A percentile compares a stretch with the other conserved stretches of the same genome.
These are phyloP conservation scores for Sinocyclocheilus anshuiensis DNA, from an alignment of 2,113 vertebrate genomes.

Conservation along the genomic window DNA sequence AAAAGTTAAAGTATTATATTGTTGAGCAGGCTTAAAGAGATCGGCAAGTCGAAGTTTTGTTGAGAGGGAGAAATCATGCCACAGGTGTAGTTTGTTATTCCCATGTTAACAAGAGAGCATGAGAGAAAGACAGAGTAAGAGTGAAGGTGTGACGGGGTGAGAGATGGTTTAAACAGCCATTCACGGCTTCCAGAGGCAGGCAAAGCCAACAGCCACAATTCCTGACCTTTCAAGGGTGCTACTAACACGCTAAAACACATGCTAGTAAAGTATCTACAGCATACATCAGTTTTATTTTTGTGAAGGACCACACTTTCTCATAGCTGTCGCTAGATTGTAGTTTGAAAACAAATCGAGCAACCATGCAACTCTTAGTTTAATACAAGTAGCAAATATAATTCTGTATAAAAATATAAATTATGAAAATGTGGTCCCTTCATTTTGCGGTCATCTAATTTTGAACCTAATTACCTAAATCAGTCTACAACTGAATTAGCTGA, in stretches of 20 bases:
- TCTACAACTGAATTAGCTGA: constrained; percentile 78
- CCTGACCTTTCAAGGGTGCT: constrained; percentile 80
- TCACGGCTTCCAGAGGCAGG: constrained; percentile 89
- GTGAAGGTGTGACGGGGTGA: constrained; percentile 80
- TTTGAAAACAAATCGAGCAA: not conserved
- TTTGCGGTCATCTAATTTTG: constrained; percentile 10
- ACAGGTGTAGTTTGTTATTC: constrained; percentile 78
- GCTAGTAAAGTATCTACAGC: constrained; percentile 70
- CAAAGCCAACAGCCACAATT: constrained; percentile 91
- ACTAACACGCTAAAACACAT: constrained; percentile 83
- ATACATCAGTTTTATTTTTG: constrained; percentile 35
- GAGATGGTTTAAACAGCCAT: constrained; percentile 84
- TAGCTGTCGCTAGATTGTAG: constrained; percentile 2
- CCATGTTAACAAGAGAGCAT: constrained; percentile 85
- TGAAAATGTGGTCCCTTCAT: constrained; percentile 56
- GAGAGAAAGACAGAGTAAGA: constrained; percentile 82
- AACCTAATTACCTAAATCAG: constrained; percentile 62
- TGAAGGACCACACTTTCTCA: constrained; percentile 60
- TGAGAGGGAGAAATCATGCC: constrained; percentile 83
- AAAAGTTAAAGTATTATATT: constrained; percentile 65
- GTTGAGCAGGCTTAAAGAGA: constrained; percentile 85
- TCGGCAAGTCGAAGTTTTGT: constrained; percentile 77
- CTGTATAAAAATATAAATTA: not conserved
- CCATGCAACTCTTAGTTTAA: constrained; percentile 7
- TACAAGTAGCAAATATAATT: constrained; percentile 25